Evolutionary conservation across 2,113 vertebrate species (phyloP), one percentile per base, ranked within the genome.

Genomic region (Microtus oregoni): DNA sequence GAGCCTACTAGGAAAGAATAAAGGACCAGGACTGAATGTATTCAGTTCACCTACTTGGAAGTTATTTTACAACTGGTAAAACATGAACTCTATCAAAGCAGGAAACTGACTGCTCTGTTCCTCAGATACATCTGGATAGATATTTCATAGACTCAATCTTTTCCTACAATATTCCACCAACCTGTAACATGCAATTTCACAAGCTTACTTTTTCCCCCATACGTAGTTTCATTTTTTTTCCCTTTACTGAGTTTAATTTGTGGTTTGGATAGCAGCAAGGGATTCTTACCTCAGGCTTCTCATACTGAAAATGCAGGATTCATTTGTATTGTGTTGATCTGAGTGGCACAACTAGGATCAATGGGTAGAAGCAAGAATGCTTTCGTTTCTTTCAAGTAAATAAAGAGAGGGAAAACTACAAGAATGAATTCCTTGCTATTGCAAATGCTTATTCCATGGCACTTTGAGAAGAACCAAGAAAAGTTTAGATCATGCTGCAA

Each of bases 21-120:
- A 79, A 5, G 15, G 12, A 19, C 2, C 17, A 35, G 14, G 19
- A 4, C 15, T 14, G 38, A 0, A 24, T 32, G 28, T 90, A 14
- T 12, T 55, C 3, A 68, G 26, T 14, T 87, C 55, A 68, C 6
- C 14, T 24, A 65, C 41, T 68, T 1, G 14, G 32, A 47, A n/a
- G 30, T 68, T 92, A 38, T 58, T 90, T 95, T 90, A 30, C 8
- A 47, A 28, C n/a, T 94, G 47, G 20, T 52, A 28, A 95, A 76
- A 52, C 14, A 14, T 22, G 24, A 15, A n/a, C 4, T 32, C 26
- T 81, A 28, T 50, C 47, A 76, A 79, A 41, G 55, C 30, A 89
- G 41, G 8, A 83, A 35, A 75, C 5, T 72, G 22, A 52, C 44
- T 47, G 30, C 35, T 75, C 0, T 90, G 2, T 28, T 63, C 15